Evolutionary conservation across 2,888 invertebrate species (phyloP), one percentile per base, ranked within the genome.

Genomic region (Oscheius sp.): DNA sequence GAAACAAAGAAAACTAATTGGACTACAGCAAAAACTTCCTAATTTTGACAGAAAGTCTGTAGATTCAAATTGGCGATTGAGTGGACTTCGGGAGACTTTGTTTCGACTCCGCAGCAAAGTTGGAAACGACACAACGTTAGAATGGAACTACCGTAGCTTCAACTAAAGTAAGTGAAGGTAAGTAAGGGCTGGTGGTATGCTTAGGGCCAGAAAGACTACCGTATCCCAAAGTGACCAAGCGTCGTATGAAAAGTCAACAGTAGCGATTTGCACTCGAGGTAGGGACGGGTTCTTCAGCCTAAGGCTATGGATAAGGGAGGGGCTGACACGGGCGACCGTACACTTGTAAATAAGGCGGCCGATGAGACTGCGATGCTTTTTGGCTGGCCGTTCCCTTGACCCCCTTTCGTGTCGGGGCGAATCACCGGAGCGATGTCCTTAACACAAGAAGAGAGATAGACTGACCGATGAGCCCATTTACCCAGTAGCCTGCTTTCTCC

Each of bases 311-410:
- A 42, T 42, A 42, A 42, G 37, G 62, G 35, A 42, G 47, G 21
- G 21, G 47, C 62, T 7, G 60, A 21, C 62, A 32, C 29, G 35
- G 65, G 13, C 55, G 50, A 68, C 68, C 68, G 68, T 53, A 68
- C 68, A 68, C 68, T 68, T 68, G 68, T 68, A 68, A 68, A 68
- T 68, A 68, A 68, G 68, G 68, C 68, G 55, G 53, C 37, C 37
- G 68, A 53, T 21, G 9, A 21, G 55, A 21, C 55, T 55, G 55
- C 55, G 55, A 37, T 55, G 68, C 33, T 68, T 68, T 68, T 68
- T 68, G 68, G 68, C 63, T 63, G 63, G 63, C 50, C 68, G 68
- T 68, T 68, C 68, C 68, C 68, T 68, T 68, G 68, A 68, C 68
- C 68, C 68, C 32, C 32, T 33, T 68, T 55, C 55, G 68, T 35